Base-by-base conservation (phyloP, 2,888 invertebrate species). In the Tuberolachnus salignus region DNA sequence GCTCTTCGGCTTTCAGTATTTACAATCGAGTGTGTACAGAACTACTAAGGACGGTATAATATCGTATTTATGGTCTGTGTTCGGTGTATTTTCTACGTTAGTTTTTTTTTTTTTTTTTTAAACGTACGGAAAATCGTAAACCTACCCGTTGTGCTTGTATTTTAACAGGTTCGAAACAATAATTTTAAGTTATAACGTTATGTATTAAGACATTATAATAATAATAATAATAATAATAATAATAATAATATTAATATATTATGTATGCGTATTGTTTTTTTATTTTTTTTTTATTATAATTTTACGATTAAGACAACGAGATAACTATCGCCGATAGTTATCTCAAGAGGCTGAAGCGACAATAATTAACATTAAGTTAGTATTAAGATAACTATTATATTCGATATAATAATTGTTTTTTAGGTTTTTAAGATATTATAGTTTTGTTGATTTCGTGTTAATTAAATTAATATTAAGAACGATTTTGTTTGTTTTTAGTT, bases 301-400 rank as follows among this genome's bases (percentile, higher is more conserved):
- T 42, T 23, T 63, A 74, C 61, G 64, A 64, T 74, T 75, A 75
- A 75, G 75, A 67, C 19, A n/a, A 19, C 34, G 75, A 75, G 75
- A 59, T 67, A 67, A 26, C 66, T 57, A 49, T 34, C 6, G 8
- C 3, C 6, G 19, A 49, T 57, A 57, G 66, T 46, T 67, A 67
- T 67, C 75, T 75, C 75, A 57, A 75, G 57, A 75, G 75, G 75
- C 75, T 75, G 75, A 75, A 55, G 67, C 57, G 75, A 75, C 75
- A 75, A 75, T 75, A 75, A 66, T 21, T 66, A 67, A 46, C 14
- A 57, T 75, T 75, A 75, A 75, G 64, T 26, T 59, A 67, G 26
- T 59, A n/a, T 49, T 69, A 51, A 42, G 42, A 34, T 34, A 6
- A 34, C 6, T 4, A 34, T 34, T 4, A 34, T 34, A 34, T n/a